Percentiles rank a stretch among this genome's conserved stretches.
These are phyloP conservation scores for Enteromius trimaculatus DNA, from an alignment of 2,797 vertebrate genomes.

Conservation along the genomic window DNA sequence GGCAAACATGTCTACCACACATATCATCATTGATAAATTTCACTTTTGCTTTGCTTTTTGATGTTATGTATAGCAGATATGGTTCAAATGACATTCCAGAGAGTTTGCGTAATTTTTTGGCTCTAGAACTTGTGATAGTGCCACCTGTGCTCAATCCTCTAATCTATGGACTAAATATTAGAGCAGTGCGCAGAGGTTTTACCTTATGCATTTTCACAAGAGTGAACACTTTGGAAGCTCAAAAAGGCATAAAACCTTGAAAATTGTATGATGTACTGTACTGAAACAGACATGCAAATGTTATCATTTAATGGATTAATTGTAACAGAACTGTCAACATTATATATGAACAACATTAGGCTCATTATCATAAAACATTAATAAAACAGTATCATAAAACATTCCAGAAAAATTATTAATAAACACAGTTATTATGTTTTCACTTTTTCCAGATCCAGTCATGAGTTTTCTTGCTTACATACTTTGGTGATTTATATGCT, in stretches of 20 bases:
- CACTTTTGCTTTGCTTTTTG: conserved; percentile 37
- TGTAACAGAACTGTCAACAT: background rate
- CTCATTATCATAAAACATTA: background rate
- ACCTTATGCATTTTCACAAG: background rate
- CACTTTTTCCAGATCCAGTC: background rate
- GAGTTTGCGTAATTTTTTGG: conserved; percentile 43
- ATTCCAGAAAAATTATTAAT: no score
- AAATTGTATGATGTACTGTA: background rate
- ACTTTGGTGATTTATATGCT: background rate
- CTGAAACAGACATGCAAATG: background rate
- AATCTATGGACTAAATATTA: conserved; percentile 42
- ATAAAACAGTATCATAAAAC: no score
- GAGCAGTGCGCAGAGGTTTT: conserved; percentile 18
- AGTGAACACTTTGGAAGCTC: background rate
- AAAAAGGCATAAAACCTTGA: background rate
- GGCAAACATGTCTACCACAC: conserved; percentile 54
- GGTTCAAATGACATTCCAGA: conserved; percentile 34
- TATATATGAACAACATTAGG: background rate
- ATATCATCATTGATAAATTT: conserved; percentile 46
- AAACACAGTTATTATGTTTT: background rate
- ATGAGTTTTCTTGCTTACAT: background rate
- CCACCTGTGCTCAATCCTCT: conserved; percentile 45
- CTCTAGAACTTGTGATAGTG: conserved; percentile 47
- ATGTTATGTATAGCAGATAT: conserved; percentile 48
- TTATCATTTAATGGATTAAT: background rate